Evolutionary conservation across 2,888 invertebrate genomes (phyloP).

Genomic region (Cheiracanthium punctorium): DNA sequence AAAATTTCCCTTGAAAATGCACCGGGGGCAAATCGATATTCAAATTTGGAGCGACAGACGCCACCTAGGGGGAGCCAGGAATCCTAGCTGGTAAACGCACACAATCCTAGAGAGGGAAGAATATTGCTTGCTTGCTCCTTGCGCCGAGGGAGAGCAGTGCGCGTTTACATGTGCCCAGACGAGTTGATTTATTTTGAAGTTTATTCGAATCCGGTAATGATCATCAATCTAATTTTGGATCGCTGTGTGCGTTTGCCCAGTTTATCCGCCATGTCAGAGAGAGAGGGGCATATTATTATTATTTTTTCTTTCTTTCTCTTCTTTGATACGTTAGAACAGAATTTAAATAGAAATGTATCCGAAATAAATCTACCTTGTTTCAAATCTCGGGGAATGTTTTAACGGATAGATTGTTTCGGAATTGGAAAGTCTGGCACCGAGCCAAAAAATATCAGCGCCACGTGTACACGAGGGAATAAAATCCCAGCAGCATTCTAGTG

Average conservation of each 20-base stretch:
- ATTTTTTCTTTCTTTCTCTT: too few species aligned
- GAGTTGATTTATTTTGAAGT: conserved; percentile 48
- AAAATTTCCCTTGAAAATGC: conserved; percentile 6
- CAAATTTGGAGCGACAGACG: conserved; percentile 52
- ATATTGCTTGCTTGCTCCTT: conserved; percentile 9
- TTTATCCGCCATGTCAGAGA: neutral
- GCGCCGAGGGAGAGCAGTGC: neutral
- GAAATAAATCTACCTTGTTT: conserved; percentile 49
- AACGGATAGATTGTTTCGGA: conserved; percentile 51
- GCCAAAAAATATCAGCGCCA: conserved; percentile 36
- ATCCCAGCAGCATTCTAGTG: too few species aligned
- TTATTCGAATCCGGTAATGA: conserved; percentile 34
- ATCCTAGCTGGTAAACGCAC: conserved; percentile 19
- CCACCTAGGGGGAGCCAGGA: conserved; percentile 48
- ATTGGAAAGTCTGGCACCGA: conserved; percentile 3
- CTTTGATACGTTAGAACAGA: neutral
- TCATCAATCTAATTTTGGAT: conserved; percentile 60
- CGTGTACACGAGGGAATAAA: too few species aligned
- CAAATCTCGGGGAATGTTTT: conserved; percentile 27
- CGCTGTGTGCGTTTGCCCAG: neutral
- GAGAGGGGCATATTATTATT: too few species aligned
- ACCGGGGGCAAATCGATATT: conserved; percentile 52
- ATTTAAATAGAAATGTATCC: conserved; percentile 26
- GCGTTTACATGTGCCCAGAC: conserved; percentile 3
- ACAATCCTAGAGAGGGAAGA: conserved; percentile 14